Percentiles rank a stretch among this genome's conserved stretches.
Evolutionary conservation across 2,113 vertebrate genomes (phyloP).

Genomic region (Tursiops truncatus): DNA sequence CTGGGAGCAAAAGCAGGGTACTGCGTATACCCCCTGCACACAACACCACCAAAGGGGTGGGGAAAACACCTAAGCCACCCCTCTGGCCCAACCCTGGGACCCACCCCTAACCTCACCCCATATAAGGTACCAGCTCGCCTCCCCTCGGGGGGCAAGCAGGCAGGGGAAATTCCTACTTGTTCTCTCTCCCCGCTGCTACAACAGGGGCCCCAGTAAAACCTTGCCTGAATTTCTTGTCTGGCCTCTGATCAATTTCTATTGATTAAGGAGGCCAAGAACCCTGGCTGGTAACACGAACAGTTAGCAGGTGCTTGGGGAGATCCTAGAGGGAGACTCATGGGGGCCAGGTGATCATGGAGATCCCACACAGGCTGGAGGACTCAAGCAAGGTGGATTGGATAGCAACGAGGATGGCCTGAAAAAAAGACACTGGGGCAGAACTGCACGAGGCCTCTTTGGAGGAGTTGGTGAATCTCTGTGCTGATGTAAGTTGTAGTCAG

Average conservation of each 20-base stretch:
- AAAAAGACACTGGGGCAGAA: background rate
- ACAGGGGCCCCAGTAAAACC: background rate
- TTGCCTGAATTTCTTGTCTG: background rate
- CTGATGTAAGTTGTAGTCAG: background rate
- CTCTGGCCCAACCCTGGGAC: too few species aligned
- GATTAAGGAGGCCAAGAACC: background rate
- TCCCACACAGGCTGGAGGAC: fast-evolving
- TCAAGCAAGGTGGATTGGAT: background rate
- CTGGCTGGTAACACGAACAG: background rate
- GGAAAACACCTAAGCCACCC: background rate
- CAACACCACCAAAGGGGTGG: background rate
- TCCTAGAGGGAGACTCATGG: background rate
- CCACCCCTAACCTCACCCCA: background rate
- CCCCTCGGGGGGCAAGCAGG: too few species aligned
- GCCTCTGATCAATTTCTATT: background rate
- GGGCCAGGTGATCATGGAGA: too few species aligned
- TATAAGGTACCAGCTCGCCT: background rate
- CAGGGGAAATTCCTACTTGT: background rate
- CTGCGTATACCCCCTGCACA: fast-evolving
- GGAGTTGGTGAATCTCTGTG: background rate
- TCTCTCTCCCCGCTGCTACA: background rate
- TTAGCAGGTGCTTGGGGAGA: background rate
- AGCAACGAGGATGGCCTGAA: background rate
- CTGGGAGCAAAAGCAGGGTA: background rate
- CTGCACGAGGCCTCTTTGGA: fast-evolving